Conservation (phyloP, 2,888 invertebrate genomes). For the Calephelis perditalis region DNA sequence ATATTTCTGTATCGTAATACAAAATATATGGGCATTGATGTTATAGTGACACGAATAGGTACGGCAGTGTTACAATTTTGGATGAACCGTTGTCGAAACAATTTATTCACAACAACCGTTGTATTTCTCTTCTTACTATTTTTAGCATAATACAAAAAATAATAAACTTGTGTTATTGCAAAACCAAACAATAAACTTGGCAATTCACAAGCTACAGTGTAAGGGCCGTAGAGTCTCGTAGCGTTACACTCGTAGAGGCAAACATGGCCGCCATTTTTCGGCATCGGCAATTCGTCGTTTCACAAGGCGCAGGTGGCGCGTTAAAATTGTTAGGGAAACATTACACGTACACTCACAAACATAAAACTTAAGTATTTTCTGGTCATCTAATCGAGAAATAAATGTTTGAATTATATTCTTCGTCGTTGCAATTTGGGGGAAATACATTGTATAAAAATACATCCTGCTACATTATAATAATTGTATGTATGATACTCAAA, state of each 20-base stretch:
- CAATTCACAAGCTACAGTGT: neutral
- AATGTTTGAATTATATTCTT: neutral
- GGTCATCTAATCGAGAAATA: neutral
- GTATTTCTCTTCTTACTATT: no score
- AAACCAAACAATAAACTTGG: neutral
- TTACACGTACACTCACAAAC: constrained; percentile 24
- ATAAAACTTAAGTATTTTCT: constrained; percentile 17
- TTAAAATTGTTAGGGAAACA: constrained; percentile 31
- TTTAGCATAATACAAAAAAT: neutral
- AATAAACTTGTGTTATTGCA: neutral
- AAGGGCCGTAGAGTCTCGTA: neutral
- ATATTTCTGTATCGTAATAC: no score
- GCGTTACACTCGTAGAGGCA: neutral
- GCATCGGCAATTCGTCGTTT: constrained; percentile 30
- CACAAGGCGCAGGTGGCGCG: constrained; percentile 29
- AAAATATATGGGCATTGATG: no score
- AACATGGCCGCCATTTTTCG: constrained; percentile 27
- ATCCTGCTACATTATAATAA: no score
- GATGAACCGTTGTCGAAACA: no score
- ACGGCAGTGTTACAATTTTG: no score
- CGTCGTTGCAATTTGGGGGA: neutral
- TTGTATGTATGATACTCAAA: no score
- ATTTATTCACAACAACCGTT: no score
- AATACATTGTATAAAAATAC: no score
- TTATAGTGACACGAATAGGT: no score